These are phyloP conservation scores for Ellobium chinense DNA, from an alignment of 2,888 invertebrate genomes.

Conservation along the genomic window DNA sequence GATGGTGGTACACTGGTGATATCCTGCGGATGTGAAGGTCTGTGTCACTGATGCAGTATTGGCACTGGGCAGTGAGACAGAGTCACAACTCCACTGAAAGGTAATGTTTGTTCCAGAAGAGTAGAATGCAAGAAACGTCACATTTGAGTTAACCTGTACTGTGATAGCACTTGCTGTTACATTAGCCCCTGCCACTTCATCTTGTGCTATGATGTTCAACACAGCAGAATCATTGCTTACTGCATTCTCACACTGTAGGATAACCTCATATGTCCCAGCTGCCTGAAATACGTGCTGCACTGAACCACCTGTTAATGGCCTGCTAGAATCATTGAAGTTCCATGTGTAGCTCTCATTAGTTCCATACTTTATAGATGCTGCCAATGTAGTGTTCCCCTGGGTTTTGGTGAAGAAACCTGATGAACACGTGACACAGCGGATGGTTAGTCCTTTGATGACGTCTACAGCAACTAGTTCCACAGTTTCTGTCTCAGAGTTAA, in stretches of 20 bases:
- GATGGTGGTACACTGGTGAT: slow-evolving; percentile 46
- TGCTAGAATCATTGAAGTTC: slow-evolving; percentile 5
- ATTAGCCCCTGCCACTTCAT: slow-evolving; percentile 45
- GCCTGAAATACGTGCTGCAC: background rate
- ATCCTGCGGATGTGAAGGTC: slow-evolving; percentile 40
- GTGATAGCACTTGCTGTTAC: slow-evolving; percentile 48
- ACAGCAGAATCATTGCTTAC: slow-evolving; percentile 47
- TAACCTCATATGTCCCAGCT: slow-evolving; percentile 42
- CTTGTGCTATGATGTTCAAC: slow-evolving; percentile 53
- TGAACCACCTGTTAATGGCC: background rate
- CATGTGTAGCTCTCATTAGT: slow-evolving; percentile 36
- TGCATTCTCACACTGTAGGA: slow-evolving; percentile 46
- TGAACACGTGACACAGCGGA: slow-evolving; percentile 14
- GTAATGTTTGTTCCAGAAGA: slow-evolving; percentile 34
- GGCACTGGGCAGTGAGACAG: background rate
- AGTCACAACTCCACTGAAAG: slow-evolving; percentile 38
- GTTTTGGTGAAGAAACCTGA: slow-evolving; percentile 11
- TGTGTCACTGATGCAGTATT: slow-evolving; percentile 27
- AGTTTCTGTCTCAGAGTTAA: slow-evolving; percentile 5
- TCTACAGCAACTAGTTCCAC: slow-evolving; percentile 18
- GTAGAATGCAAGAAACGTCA: slow-evolving; percentile 22
- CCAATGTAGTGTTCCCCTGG: slow-evolving; percentile 7
- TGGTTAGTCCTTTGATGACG: slow-evolving; percentile 22
- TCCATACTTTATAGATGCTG: slow-evolving; percentile 21
- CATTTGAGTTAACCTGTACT: slow-evolving; percentile 20